Base-by-base conservation (phyloP, 2,888 invertebrate species). In the Parnassius orleans region DNA sequence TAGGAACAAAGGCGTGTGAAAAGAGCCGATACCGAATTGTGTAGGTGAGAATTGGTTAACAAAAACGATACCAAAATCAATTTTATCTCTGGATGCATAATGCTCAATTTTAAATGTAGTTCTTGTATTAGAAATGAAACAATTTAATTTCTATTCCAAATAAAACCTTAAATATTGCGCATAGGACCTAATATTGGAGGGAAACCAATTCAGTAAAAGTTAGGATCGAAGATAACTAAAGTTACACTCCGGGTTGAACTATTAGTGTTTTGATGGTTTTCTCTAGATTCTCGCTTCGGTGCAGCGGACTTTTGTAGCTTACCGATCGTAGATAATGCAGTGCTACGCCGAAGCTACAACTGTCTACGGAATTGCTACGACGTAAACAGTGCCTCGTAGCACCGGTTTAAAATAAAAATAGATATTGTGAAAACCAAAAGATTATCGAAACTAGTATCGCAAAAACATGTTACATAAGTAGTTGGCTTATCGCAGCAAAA, bases 1-100 rank as follows among this genome's bases (percentile, higher is more conserved):
- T 87, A 87, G 81, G 84, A 87, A 86, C 86, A 86, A 87, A 86
- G 81, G 81, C 82, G 83, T 76, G 78, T 76, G 84, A 85, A 86
- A 86, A 85, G 82, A 84, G 79, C 84, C 83, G 83, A 86, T 84
- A 83, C 81, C 77, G 78, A 83, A 81, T 76, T 79, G 80, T 82
- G 80, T 80, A 83, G 84, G 83, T 84, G 84, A 74, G 84, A 84
- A 84, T 83, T 83, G 80, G 83, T 80, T 79, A 74, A 10, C 15
- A 33, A 60, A 68, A 68, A 64, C 47, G 68, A 12, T 9, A 1
- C 53, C 1, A 81, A 72, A 70, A 65, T 66, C 57, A 66, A 71
- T 74, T 72, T 67, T 84, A 75, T 66, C 5, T 0, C 9, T 12
- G 55, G 24, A 3, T 7, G 7, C 7, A 53, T 67, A 83, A 69